These are phyloP conservation scores for Heliconius charithonia DNA, from an alignment of 2,888 invertebrate genomes.

Conservation along the genomic window DNA sequence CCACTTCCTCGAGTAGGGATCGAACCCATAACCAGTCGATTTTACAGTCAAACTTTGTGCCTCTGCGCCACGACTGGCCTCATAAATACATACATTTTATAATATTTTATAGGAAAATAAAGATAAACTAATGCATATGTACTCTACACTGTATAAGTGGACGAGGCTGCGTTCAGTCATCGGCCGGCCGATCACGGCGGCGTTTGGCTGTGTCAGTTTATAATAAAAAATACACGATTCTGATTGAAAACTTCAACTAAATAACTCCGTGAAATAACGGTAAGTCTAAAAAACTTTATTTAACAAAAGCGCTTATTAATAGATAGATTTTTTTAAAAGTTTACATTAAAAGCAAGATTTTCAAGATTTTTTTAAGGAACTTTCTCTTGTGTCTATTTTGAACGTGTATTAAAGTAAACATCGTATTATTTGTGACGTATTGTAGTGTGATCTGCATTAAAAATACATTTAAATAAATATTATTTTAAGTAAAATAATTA, in stretches of 20 bases:
- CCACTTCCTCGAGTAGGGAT: too few relatives aligned
- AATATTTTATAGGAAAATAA: neutral
- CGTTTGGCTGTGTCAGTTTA: conserved; percentile 62
- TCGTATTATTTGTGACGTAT: conserved; percentile 12
- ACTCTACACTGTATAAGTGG: conserved; percentile 39
- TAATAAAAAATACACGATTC: conserved; percentile 44
- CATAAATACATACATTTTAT: too few relatives aligned
- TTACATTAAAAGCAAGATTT: neutral
- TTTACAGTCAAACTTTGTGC: too few relatives aligned
- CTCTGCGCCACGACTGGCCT: too few relatives aligned
- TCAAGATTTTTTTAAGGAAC: conserved; percentile 2
- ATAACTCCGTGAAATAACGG: conserved; percentile 42
- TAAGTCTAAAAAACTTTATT: conserved; percentile 40
- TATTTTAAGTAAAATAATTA: neutral
- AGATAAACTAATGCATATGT: conserved; percentile 16
- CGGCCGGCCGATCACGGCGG: conserved; percentile 65
- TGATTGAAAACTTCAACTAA: conserved; percentile 37
- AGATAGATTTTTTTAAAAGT: neutral
- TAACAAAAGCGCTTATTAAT: neutral
- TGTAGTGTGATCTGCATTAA: neutral
- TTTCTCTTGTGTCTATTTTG: conserved; percentile 23
- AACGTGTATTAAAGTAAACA: conserved; percentile 24
- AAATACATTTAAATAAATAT: neutral
- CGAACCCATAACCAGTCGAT: too few relatives aligned
- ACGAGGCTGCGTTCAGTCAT: conserved; percentile 64